Conservation (phyloP, 2,888 invertebrate species). For the Sphaerophoria taeniata region DNA sequence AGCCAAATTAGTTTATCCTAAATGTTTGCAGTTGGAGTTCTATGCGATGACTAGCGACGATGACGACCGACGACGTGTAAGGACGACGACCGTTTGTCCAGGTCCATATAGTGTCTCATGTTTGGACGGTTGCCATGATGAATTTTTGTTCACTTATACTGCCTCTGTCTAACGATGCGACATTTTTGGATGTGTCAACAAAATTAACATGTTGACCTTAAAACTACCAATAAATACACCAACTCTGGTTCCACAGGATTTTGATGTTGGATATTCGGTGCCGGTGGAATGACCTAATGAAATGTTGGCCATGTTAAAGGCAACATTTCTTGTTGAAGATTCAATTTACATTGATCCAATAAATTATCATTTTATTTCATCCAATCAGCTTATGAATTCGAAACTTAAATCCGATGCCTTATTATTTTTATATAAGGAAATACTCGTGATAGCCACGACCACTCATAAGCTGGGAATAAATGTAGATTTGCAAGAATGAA, state of each 20-base stretch:
- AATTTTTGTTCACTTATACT: constrained; percentile 37
- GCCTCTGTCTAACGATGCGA: constrained; percentile 19
- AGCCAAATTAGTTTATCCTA: constrained; percentile 66
- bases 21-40: constrained; percentile 53
- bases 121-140: constrained; percentile 39
- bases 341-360: constrained; percentile 63
- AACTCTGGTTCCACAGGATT: not conserved
- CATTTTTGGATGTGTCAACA: constrained; percentile 43
- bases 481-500: no score
- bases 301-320: constrained; percentile 22
- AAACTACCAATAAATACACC: constrained; percentile 28
- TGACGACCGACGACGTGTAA: not conserved
- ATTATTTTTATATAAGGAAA: constrained; percentile 56
- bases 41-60: not conserved
- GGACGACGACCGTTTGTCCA: not conserved
- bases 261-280: not conserved
- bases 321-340: constrained; percentile 15
- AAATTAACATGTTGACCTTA: constrained; percentile 56
- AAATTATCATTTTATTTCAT: constrained; percentile 66
- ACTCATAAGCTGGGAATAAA: no score
- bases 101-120: constrained; percentile 4
- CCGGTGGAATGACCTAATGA: constrained; percentile 36
- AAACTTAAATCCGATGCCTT: constrained; percentile 65
- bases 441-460: not conserved
- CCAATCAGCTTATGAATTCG: constrained; percentile 62